These are phyloP conservation scores for Chionodraco myersi DNA, from an alignment of 2,113 vertebrate genomes.

Conservation along the genomic window DNA sequence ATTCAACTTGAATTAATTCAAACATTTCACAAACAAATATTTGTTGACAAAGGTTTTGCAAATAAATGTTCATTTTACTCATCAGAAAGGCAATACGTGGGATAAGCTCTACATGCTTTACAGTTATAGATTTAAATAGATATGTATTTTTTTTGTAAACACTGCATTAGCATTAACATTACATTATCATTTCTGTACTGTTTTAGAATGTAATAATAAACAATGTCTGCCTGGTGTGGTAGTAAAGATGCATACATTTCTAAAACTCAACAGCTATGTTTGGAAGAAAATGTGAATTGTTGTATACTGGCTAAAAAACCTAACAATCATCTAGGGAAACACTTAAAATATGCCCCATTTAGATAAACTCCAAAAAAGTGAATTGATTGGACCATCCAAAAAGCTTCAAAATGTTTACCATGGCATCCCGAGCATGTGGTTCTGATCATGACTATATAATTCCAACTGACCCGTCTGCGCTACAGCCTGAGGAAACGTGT, in stretches of 20 bases:
- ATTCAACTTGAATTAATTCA: too few species aligned
- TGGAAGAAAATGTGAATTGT: background rate
- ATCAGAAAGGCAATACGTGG: too few species aligned
- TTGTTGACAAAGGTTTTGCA: background rate
- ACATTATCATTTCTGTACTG: background rate
- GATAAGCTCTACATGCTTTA: background rate
- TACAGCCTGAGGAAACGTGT: slow-evolving; percentile 52
- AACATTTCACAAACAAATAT: too few species aligned
- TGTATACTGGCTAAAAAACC: background rate
- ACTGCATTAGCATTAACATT: background rate
- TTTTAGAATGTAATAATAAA: background rate
- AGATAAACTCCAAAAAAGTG: background rate
- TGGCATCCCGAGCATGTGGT: slow-evolving; percentile 35
- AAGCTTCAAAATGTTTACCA: background rate
- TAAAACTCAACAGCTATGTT: background rate
- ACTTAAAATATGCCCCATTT: background rate
- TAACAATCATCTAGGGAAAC: background rate
- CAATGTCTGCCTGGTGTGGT: background rate
- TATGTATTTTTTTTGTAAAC: background rate
- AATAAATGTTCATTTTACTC: background rate
- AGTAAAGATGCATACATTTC: background rate
- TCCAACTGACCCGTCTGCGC: slow-evolving; percentile 61
- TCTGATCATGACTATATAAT: slow-evolving; percentile 70
- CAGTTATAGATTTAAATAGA: background rate
- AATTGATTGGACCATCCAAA: background rate